Evolutionary conservation across 1,140 invertebrate genomes (phyloP).

Genomic region (Onthophagus taurus): DNA sequence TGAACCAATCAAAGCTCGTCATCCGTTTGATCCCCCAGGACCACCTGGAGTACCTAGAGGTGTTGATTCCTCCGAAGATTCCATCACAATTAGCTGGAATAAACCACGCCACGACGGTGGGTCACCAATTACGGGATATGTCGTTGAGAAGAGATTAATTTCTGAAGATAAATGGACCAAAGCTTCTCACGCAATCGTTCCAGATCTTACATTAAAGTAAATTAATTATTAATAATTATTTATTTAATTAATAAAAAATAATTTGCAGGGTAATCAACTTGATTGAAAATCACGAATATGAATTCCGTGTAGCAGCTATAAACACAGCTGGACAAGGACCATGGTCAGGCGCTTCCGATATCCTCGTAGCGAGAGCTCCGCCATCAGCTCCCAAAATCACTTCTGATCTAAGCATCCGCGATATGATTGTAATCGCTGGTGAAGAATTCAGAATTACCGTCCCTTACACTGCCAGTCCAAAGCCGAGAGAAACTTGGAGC

Average conservation of each 20-base stretch:
- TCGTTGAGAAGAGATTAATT: constrained; percentile 84
- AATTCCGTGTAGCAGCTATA: constrained; percentile 93
- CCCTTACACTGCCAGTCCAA: constrained; percentile 82
- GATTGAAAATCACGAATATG: constrained; percentile 92
- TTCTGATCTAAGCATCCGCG: constrained; percentile 82
- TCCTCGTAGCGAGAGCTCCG: constrained; percentile 79
- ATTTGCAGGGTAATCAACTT: constrained; percentile 66
- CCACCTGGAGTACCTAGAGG: constrained; percentile 79
- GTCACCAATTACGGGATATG: constrained; percentile 81
- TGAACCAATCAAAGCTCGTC: constrained; percentile 84
- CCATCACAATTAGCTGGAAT: constrained; percentile 87
- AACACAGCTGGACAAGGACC: constrained; percentile 92
- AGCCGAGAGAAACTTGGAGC: constrained; percentile 79
- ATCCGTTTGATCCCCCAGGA: constrained; percentile 90
- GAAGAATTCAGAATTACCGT: constrained; percentile 94
- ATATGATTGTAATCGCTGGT: constrained; percentile 91
- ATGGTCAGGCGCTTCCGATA: constrained; percentile 82
- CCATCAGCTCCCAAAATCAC: constrained; percentile 87
- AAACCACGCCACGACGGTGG: constrained; percentile 91
- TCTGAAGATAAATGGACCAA: constrained; percentile 89
- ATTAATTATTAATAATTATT: constrained; percentile 3
- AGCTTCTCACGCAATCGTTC: constrained; percentile 71
- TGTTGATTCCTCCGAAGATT: constrained; percentile 83
- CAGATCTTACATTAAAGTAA: constrained; percentile 66
- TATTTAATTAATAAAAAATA: neutral